Conservation (phyloP, 1,140 invertebrate genomes). For the Zeugodacus cucurbitae region DNA sequence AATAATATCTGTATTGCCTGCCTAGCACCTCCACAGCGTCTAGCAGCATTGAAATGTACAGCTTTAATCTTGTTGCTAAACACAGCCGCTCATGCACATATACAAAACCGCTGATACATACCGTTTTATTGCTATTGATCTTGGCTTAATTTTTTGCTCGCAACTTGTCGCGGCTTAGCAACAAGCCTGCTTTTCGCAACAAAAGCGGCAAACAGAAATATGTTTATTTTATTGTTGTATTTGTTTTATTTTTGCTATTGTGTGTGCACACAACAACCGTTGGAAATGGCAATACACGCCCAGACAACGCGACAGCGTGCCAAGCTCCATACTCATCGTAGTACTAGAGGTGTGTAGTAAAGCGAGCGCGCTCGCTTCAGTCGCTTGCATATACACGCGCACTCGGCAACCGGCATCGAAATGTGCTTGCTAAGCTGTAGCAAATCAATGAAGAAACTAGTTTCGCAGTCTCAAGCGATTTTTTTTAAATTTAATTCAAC, state of each 20-base stretch:
- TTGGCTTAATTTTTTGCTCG: slow-evolving; percentile 20
- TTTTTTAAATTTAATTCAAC: background rate
- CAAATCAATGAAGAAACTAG: slow-evolving; percentile 21
- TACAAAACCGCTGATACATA: background rate
- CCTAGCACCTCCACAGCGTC: background rate
- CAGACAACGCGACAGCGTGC: background rate
- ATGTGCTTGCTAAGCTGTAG: background rate
- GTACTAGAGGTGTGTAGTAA: background rate
- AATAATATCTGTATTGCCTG: background rate
- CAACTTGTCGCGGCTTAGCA: slow-evolving; percentile 13
- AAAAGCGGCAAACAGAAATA: background rate
- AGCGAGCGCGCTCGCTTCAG: background rate
- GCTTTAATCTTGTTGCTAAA: slow-evolving; percentile 4
- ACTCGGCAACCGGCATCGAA: background rate
- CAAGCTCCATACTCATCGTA: background rate
- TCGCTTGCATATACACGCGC: background rate
- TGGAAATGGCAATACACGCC: background rate
- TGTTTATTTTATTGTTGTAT: background rate
- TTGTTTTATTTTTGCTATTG: background rate
- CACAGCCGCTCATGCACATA: background rate
- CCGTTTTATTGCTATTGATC: slow-evolving; percentile 29
- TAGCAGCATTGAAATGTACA: background rate
- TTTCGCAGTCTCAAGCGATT: background rate
- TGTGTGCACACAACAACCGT: background rate
- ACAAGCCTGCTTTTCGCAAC: background rate